Percentiles rank a stretch among this genome's conserved stretches.
phyloP scores from a whole-genome alignment of 92 coral and sea anemone species.

The Chrysogorgia sp. region DNA sequence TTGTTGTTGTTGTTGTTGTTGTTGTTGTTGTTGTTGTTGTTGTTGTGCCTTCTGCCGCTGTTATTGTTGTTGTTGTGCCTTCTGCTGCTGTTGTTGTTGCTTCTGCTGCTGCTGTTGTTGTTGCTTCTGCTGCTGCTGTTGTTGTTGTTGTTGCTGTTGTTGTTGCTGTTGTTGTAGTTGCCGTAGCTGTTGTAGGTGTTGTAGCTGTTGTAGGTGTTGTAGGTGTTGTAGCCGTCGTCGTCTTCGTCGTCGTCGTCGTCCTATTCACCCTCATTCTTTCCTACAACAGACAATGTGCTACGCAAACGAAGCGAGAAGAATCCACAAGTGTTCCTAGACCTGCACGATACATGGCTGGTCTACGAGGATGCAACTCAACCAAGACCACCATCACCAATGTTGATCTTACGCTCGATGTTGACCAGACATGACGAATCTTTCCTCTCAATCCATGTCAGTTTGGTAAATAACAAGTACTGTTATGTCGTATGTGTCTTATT shows the following conservation, averaged over 20 bases:
- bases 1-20: not conserved
- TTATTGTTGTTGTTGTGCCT: too few species aligned
- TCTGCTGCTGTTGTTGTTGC: not conserved
- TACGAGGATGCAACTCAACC: slow-evolving; percentile 99
- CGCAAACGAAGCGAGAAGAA: slow-evolving; percentile 92
- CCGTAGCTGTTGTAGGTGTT: not conserved
- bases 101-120: not conserved
- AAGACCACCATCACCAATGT: slow-evolving; percentile 95
- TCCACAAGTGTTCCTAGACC: slow-evolving; percentile 98
- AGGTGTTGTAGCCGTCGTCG: not conserved
- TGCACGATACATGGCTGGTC: slow-evolving; percentile 87
- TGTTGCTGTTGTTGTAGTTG: not conserved
- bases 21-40: slow-evolving; percentile 1
- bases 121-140: not conserved
- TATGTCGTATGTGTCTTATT: not conserved
- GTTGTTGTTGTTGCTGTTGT: not conserved
- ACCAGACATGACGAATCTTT: slow-evolving; percentile 66
- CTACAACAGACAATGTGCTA: slow-evolving; percentile 69
- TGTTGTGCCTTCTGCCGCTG: too few species aligned
- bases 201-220: not conserved
- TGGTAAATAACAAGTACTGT: not conserved
- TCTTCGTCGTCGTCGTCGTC: not conserved
- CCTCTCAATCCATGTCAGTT: not conserved
- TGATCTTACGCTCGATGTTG: slow-evolving; percentile 92
- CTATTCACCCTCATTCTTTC: slow-evolving; percentile 1